Evolutionary conservation across 2,888 invertebrate genomes (phyloP), one percentile per base, ranked within the genome.

Genomic region (Diaperis boleti): DNA sequence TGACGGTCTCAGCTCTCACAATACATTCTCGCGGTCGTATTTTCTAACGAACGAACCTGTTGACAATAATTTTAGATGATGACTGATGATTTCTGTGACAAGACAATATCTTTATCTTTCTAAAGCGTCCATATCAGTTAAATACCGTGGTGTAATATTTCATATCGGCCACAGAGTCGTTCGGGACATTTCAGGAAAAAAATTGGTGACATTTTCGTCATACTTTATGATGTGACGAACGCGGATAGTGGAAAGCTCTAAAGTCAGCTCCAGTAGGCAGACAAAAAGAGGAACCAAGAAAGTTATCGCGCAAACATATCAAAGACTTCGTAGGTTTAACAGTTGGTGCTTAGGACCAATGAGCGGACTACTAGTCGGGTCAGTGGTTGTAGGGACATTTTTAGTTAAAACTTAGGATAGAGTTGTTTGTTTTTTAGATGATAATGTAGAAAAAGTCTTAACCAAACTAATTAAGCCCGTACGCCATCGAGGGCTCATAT

Each of bases 1-100:
- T 69, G 31, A 62, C 69, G 14, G 47, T 66, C 26, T 62, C 65
- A 20, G 67, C 67, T 29, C 57, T 66, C 44, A 64, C 65, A 41
- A 62, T 66, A 63, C 69, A 66, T 54, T 64, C 39, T 11, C 67
- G 68, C 14, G 65, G 63, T 22, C 70, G 70, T 52, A 72, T 72
- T 73, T 72, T 73, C 67, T 74, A 74, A 74, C 71, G 64, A 62
- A 59, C 64, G 66, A 65, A 67, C 68, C 56, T 39, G 41, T 13
- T 31, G 45, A 56, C 47, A 55, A 65, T 59, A 54, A 63, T 60
- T 69, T 59, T 62, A 62, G 56, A 67, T 70, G 68, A 60, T 70
- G 65, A 70, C 67, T 69, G 65, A 64, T 64, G 56, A 41, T 62
- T 59, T 64, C 56, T 69, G 68, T 68, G 64, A 67, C 64, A 59